phyloP scores from a whole-genome alignment of 2,888 invertebrate species.

The Clepsis dumicolana region DNA sequence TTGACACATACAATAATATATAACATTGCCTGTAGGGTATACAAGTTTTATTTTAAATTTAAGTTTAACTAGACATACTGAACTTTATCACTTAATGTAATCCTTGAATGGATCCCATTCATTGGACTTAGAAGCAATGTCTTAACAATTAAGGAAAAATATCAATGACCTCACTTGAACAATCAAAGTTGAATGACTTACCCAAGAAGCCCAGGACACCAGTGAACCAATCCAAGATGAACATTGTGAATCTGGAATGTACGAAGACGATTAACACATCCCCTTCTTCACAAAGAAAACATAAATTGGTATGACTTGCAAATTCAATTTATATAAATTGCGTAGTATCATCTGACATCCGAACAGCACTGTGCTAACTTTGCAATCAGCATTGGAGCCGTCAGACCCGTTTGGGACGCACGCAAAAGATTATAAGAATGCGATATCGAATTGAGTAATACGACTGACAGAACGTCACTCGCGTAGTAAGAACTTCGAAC shows the following conservation, averaged over 20 bases:
- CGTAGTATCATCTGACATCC: conserved; percentile 57
- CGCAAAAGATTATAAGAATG: conserved; percentile 65
- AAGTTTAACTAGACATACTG: neutral
- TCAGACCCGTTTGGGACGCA: conserved; percentile 55
- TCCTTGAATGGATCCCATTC: neutral
- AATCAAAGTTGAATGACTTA: conserved; percentile 68
- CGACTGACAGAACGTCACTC: conserved; percentile 79
- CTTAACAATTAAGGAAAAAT: neutral
- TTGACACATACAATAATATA: too few relatives aligned
- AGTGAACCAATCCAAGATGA: conserved; percentile 98
- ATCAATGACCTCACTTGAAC: neutral
- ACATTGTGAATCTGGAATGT: conserved; percentile 89
- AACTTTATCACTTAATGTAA: neutral
- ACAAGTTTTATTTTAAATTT: neutral
- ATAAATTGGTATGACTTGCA: conserved; percentile 75
- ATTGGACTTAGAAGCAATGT: neutral
- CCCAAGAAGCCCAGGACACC: conserved; percentile 97
- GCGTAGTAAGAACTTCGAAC: conserved; percentile 68
- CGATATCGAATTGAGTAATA: conserved; percentile 80
- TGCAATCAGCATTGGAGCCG: conserved; percentile 53
- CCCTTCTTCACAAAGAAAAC: conserved; percentile 68
- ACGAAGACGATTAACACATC: conserved; percentile 49
- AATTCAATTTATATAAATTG: conserved; percentile 63
- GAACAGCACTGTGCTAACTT: conserved; percentile 52
- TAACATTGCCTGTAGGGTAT: neutral